Evolutionary conservation across 1,140 invertebrate species (phyloP).

Genomic region (Dendrolimus punctatus): DNA sequence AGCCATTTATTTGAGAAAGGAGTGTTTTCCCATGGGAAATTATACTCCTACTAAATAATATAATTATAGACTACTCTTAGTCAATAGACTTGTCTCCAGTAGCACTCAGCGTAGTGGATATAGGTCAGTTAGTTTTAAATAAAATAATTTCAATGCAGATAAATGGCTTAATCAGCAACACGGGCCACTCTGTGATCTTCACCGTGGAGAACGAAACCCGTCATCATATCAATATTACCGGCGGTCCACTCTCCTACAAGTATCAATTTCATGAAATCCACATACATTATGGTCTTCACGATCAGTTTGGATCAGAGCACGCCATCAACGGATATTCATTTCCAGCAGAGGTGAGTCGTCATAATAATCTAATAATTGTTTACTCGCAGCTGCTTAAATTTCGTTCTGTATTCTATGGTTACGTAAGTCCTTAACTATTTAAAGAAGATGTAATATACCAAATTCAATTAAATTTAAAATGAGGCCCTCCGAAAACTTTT

Average conservation of each 20-base stretch:
- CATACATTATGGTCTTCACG: conserved; percentile 89
- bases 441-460: no score
- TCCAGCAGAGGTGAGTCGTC: conserved; percentile 88
- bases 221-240: conserved; percentile 91
- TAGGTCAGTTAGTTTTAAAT: no score
- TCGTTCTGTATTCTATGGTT: no score
- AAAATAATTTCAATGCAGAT: conserved; percentile 71
- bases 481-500: no score
- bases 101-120: no score
- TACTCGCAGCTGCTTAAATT: not conserved
- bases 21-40: no score
- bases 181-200: conserved; percentile 94
- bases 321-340: conserved; percentile 92
- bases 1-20: no score
- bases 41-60: no score
- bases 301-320: conserved; percentile 92
- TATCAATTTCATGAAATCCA: conserved; percentile 95
- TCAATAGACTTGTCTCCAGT: no score
- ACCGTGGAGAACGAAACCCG: conserved; percentile 88
- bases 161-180: conserved; percentile 90
- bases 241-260: conserved; percentile 94
- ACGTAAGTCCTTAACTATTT: no score
- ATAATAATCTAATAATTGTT: not conserved
- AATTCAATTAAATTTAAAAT: no score
- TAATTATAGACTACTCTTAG: no score